A percentile compares a stretch with the other conserved stretches of the same genome.
phyloP scores from a whole-genome alignment of 2,113 vertebrate genomes.

The Aleadryas rufinucha region DNA sequence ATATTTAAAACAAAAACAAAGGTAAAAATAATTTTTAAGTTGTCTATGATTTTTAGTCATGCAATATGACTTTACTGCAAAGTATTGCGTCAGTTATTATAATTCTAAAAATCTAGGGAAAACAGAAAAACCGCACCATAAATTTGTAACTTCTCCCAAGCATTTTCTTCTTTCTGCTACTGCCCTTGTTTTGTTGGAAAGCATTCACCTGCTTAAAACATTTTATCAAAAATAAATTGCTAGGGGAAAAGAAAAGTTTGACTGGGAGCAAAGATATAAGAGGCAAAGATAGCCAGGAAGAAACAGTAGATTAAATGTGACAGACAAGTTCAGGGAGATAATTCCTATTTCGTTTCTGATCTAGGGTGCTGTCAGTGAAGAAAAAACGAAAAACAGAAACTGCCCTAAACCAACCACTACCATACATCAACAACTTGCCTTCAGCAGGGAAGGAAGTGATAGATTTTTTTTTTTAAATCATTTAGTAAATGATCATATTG shows the following conservation, averaged over 20 bases:
- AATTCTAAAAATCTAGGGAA: neutral
- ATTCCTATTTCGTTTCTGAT: slow-evolving; percentile 31
- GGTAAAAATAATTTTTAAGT: neutral
- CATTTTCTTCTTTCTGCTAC: neutral
- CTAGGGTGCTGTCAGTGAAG: neutral
- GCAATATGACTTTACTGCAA: neutral
- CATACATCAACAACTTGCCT: neutral
- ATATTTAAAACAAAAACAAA: neutral
- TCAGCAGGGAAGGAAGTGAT: neutral
- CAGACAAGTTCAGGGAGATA: slow-evolving; percentile 8
- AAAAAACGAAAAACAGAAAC: neutral
- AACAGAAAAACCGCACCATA: neutral
- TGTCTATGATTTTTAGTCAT: neutral
- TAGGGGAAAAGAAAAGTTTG: slow-evolving; percentile 7
- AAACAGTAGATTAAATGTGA: neutral
- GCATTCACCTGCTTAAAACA: neutral
- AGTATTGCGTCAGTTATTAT: neutral
- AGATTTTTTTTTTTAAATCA: neutral
- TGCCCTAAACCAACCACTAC: neutral
- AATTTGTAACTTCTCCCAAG: neutral
- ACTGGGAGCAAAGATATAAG: neutral
- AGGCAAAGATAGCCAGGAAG: neutral
- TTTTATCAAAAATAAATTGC: neutral
- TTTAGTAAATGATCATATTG: neutral
- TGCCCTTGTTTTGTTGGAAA: neutral